Percentiles rank a stretch among this genome's conserved stretches.
These are phyloP conservation scores for Alligator mississippiensis DNA, from an alignment of 2,113 vertebrate species.

Conservation along the genomic window DNA sequence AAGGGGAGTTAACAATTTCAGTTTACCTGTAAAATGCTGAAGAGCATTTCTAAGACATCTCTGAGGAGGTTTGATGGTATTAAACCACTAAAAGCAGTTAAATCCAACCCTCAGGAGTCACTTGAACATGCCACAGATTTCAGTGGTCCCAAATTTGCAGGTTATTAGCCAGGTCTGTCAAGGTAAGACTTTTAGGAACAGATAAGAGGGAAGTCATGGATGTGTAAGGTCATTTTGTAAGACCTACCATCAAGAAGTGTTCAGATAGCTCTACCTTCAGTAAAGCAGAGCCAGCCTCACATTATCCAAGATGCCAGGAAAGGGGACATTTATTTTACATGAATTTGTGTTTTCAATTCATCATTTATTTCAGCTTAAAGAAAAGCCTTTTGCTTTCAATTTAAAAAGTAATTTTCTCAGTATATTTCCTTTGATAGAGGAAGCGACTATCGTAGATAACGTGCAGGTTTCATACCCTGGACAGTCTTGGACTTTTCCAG, in stretches of 20 bases:
- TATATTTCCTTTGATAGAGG: neutral
- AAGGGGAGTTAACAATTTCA: constrained; percentile 34
- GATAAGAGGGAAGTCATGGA: neutral
- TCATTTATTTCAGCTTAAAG: neutral
- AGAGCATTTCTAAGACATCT: neutral
- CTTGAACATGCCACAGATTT: neutral
- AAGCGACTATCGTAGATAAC: neutral
- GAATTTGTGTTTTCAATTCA: neutral
- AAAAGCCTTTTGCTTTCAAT: neutral
- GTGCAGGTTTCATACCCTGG: neutral
- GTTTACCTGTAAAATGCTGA: neutral
- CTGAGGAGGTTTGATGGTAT: neutral
- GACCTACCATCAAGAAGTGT: neutral
- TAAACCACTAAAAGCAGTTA: neutral
- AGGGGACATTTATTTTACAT: neutral
- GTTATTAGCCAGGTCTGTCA: neutral
- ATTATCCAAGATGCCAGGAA: neutral
- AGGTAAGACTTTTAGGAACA: neutral
- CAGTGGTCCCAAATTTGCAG: neutral
- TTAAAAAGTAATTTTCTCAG: neutral
- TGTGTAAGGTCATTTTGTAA: too few species aligned
- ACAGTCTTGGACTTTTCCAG: too few species aligned
- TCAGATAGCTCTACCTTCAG: neutral
- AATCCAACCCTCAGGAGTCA: neutral
- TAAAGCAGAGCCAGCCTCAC: neutral